Evolutionary conservation across 2,888 invertebrate genomes (phyloP), one percentile per base, ranked within the genome.

Genomic region (Tortricodes alternella): DNA sequence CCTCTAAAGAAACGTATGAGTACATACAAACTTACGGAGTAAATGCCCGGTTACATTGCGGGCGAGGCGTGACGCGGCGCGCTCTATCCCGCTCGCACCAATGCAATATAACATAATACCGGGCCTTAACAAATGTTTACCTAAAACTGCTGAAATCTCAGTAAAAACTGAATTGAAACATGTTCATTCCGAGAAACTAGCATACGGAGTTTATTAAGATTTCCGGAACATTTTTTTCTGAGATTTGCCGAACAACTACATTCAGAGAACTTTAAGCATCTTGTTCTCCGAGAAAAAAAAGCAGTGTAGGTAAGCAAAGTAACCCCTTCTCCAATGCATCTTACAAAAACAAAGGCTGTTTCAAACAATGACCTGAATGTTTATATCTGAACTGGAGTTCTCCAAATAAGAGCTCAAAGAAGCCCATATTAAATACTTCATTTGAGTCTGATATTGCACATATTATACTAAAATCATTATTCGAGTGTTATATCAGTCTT

Each of bases 161-260:
- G 13, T 38, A 53, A 38, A 53, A 44, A 29, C 29, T 37, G 15
- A 44, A 46, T 19, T 21, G 24, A 53, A 53, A 23, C 21, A 46
- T 27, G 21, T 38, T 44, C 13, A 44, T 52, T 44, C 24, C 13
- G 44, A 11, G 27, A 15, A 34, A 15, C 18, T 37, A 15, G 13
- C 7, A n/a, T n/a, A n/a, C 7, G 8, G 7, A 7, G 15, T 53
- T 38, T 27, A 16, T 44, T 37, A 52, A 46, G n/a, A 34, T 9
- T 34, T 44, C 43, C n/a, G 43, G 27, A 43, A 29, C 29, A 38
- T 15, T 39, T 39, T 13, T 23, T 39, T 13, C 7, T 9, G 9
- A 8, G 5, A 18, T 23, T 24, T 16, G 8, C 21, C 5, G 3
- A n/a, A 9, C 7, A 2, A 9, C 9, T 27, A 27, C 3, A 15